Base-by-base conservation (phyloP, 1,140 invertebrate species). In the Zaprionus davidi region DNA sequence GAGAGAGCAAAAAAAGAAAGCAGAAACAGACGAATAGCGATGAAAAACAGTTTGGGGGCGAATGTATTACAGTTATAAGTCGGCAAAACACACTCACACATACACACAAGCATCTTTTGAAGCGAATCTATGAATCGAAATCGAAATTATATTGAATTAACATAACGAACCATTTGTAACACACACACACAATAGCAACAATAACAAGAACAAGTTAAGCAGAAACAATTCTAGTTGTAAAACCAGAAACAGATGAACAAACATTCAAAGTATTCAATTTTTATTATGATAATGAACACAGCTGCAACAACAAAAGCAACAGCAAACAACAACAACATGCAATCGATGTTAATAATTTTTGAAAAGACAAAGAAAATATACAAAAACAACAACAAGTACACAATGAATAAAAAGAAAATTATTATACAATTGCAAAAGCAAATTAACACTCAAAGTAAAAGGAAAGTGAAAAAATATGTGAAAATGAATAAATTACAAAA, bases 401-500 rank as follows among this genome's bases (percentile, higher is more conserved):
- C 69, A 76, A 76, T 60, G 67, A 78, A 46, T 17, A 46, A 44
- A 69, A 34, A 31, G 28, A 87, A 78, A 69, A 84, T 74, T 76
- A 87, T 88, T 87, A 87, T 87, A 87, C 83, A 90, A 85, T 90
- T 90, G 85, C 85, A 82, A 90, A 79, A 64, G 82, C 78, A 86
- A 87, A 76, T 87, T 81, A 91, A 87, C 78, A 90, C 78, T 76
- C 81, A 85, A 85, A 72, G 72, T 88, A 88, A 88, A 51, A 51
- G 81, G 78, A 88, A 87, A 91, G 76, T 84, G 84, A 90, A 28
- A 83, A 74, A 73, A 82, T 83, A 83, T 90, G 82, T 87, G 83
- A 90, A 90, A 88, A 87, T 76, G 55, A 91, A 78, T 91, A 87
- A 82, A 91, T 87, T 87, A 90, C 81, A 90, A 87, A 90, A 78